Evolutionary conservation across 2,888 invertebrate species (phyloP), one percentile per base, ranked within the genome.

Genomic region (Phorcus lineatus): DNA sequence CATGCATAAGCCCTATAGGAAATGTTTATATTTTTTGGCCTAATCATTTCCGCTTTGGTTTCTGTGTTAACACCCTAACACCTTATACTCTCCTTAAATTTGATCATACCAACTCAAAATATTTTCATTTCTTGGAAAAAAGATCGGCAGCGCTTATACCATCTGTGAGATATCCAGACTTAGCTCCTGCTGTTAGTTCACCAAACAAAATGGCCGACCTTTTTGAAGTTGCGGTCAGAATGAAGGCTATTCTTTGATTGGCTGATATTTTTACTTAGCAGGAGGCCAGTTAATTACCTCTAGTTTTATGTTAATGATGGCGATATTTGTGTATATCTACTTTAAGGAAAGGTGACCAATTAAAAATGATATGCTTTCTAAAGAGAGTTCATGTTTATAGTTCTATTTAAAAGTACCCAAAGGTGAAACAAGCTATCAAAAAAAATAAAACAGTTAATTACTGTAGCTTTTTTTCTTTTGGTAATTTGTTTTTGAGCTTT

Each of bases 81-180:
- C 36, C 70, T 40, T 36, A 36, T 24, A 36, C 70, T 70, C 70
- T 70, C 70, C 36, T 70, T 70, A 70, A 70, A 70, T 70, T 36
- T 70, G 70, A 70, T 70, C 70, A 70, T 70, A 70, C 70, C 19
- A 31, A 70, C 28, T 70, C 70, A 70, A 31, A 70, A 70, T 70
- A 70, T 70, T 70, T 70, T 70, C 70, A 70, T 70, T 70, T 36
- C 70, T 70, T 40, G 70, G 70, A 70, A 70, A 47, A 70, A 70
- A 31, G 70, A 70, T 70, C 13, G 70, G 70, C 36, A 19, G 31
- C 16, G 4, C 11, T 19, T 70, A 9, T 70, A 70, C 70, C 70
- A 70, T 70, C 70, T 70, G 70, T 70, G 70, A 40, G 70, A 70
- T 28, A 70, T 70, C 2, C 40, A 40, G 36, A 31, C 31, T 36